Base-by-base conservation (phyloP, 2,888 invertebrate genomes). In the Furcula furcula region DNA sequence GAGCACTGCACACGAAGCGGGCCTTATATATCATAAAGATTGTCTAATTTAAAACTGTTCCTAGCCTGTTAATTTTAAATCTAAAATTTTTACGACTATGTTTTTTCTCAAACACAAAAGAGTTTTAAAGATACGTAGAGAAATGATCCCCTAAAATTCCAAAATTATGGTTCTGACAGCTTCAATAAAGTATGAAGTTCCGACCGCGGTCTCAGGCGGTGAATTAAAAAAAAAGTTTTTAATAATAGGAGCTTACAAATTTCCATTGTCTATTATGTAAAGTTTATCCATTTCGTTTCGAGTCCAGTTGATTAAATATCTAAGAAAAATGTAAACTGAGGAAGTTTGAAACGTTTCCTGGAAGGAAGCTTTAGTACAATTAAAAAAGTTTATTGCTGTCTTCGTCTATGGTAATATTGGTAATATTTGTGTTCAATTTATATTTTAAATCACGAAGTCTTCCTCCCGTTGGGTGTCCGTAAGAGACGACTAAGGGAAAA, bases 11-110 rank as follows among this genome's bases (percentile, higher is more conserved):
- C 74, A 64, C 66, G 65, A 74, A 74, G 61, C 65, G 62, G 58
- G 52, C 51, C 56, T 63, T 66, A 76, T 84, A 81, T 82, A 70
- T 83, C 79, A 84, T 66, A 78, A 68, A 80, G 79, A 83, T 80
- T 79, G 77, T 80, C 82, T 82, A 76, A 84, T 82, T 83, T 83
- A 71, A 81, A 83, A 82, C 70, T 69, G 67, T 65, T 71, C 66
- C 65, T 61, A 65, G 52, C 53, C 57, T 65, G 64, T 70, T 73
- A 66, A 72, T 75, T 73, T 58, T 40, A 39, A 44, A 16, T 19
- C 7, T 4, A 10, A 20, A n/a, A 20, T 1, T 7, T 20, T 20
- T 20, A 20, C 7, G 9, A 7, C 9, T 20, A n/a, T 16, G 16
- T 3, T 6, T 16, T 6, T 16, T 3, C 3, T 16, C 16, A 16